Base-by-base conservation (phyloP, 2,888 invertebrate species). In the Gordius sp. region DNA sequence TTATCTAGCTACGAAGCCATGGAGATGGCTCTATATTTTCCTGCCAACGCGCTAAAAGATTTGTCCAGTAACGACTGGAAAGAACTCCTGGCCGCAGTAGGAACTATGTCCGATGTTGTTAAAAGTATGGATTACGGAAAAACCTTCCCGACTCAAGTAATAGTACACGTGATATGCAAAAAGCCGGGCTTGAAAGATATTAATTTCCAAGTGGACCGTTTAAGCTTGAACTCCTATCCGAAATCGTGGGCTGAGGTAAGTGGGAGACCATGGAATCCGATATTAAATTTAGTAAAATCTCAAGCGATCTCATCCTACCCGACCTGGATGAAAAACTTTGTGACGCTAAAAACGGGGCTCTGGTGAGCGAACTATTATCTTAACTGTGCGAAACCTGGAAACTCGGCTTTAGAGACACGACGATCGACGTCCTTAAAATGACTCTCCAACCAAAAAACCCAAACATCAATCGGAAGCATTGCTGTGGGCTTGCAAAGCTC, bases 131-230 rank as follows among this genome's bases (percentile, higher is more conserved):
- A n/a, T 47, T 47, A 8, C 18, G 13, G 8, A 47, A 73, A 74
- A 57, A 77, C 77, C 28, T 73, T 79, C 1, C 76, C 78, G 0
- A 76, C 79, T 0, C 86, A 86, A 69, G 76, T 81, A 0, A 66
- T 85, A 27, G 75, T 81, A 27, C 76, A 79, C 57, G 75, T 76
- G 1, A 65, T 83, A 18, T 77, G 77, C 61, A 80, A 77, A 64
- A 86, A 85, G 66, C 86, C 86, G 0, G 87, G 87, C 0, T 69
- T 76, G 26, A 75, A 82, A 66, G 87, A 87, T 65, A 85, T 80
- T 59, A 86, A 87, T 67, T 82, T 86, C 60, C 85, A 86, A 74
- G 39, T 39, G 8, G 8, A 13, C 39, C 8, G n/a, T 13, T 13
- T 8, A 39, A 39, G n/a, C n/a, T 8, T 39, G 39, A 39, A n/a